Base-by-base conservation (phyloP, 2,113 vertebrate genomes). In the Perca flavescens region DNA sequence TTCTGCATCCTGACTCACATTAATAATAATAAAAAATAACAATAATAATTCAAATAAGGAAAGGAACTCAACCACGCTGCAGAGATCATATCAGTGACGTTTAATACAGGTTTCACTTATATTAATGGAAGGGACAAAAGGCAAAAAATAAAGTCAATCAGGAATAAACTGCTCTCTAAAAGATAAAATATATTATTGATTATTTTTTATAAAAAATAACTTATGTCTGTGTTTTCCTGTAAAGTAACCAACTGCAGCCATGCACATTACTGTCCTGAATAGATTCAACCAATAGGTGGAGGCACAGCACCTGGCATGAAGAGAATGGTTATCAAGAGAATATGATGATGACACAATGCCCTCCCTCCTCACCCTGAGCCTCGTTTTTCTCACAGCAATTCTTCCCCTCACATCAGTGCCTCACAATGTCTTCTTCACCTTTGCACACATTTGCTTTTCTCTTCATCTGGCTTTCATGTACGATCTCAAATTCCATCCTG, bases 231-330 rank as follows among this genome's bases (percentile, higher is more conserved):
- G 13, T 34, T 60, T 79, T 56, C 11, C 21, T 16, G 28, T n/a
- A 14, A 34, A 25, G 22, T 3, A 0, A 36, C 16, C 11, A n/a
- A 7, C 21, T 60, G 1, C 40, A 64, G 31, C 8, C 1, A 1
- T 46, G 8, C 9, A 56, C 46, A 46, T 62, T 3, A 13, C 5
- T n/a, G 47, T 58, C 53, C 56, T 69, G 31, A 79, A 76, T 3
- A 50, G 5, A 70, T 65, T 31, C 31, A 28, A 46, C 87, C 90
- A 76, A 85, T 4, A 88, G 90, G 67, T 76, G 88, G 90, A 83
- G 78, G 31, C 83, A 87, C 46, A 89, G 75, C 57, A 79, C 86
- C 47, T n/a, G 9, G 1, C 25, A 85, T 40, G 16, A 40, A 22
- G 14, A 28, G 28, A 28, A 28, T 28, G 28, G 28, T 56, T 21